Base-by-base conservation (phyloP, 2,888 invertebrate genomes). In the Sesamia inferens region DNA sequence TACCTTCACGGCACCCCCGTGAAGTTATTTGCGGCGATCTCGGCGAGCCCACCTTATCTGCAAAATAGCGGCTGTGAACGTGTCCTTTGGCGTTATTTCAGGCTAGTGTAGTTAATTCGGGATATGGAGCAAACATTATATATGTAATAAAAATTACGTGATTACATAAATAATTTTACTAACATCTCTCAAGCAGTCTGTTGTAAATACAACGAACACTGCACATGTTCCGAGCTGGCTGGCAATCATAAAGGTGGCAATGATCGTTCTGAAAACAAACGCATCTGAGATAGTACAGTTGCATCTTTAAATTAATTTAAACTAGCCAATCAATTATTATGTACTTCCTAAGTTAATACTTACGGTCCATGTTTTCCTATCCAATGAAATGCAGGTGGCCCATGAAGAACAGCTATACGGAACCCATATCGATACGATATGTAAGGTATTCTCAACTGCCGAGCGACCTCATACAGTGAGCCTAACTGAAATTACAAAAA, bases 371-470 rank as follows among this genome's bases (percentile, higher is more conserved):
- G 70, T 0, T 70, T 48, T 19, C 90, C 94, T 11, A 94, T 68
- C 5, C 57, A 63, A 51, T 87, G 82, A 5, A 84, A 88, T 57
- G 85, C 54, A 4, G 79, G 76, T 2, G 94, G 94, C 0, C 94
- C 94, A 74, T 89, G 90, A 1, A 92, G 80, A 42, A 94, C 55
- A 5, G 94, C 94, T 22, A 94, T 71, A 0, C 94, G 92, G 68
- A 94, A 94, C 3, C 93, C 94, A 74, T 93, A 93, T 54, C 93
- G 88, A 72, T 94, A 94, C 0, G 94, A 91, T 77, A 93, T 88
- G 66, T 89, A 81, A 0, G 94, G 91, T 67, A 94, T 89, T 80
- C 74, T 89, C 65, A 94, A 75, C 63, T 89, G 92, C 13, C 89
- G 89, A 82, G 92, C 88, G 39, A 94, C 85, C 79, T 93, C 91